Conservation (phyloP, 2,797 vertebrate species). For the Peromyscus melanophrys region DNA sequence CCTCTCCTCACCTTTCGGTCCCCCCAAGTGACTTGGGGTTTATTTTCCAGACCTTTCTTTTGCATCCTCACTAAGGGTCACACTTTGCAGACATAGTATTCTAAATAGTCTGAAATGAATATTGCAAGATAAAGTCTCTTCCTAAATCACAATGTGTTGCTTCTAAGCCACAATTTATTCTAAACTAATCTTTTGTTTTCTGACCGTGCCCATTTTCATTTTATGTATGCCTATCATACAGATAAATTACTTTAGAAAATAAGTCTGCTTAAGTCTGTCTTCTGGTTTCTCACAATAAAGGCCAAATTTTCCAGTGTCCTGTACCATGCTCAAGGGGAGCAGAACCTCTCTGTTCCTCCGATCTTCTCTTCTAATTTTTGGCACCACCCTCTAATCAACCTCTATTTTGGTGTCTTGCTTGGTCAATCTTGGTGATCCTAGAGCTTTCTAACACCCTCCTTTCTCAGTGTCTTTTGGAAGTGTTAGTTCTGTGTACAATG, state of each 20-base stretch:
- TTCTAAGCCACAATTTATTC: neutral
- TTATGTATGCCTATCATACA: neutral
- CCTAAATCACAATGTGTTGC: neutral
- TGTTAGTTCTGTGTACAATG: neutral
- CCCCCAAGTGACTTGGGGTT: neutral
- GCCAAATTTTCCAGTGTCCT: neutral
- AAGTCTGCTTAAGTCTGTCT: neutral
- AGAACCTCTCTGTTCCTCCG: neutral
- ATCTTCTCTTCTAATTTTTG: neutral
- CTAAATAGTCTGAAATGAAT: neutral
- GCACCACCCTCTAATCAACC: too few relatives aligned
- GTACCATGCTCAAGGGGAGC: rapidly evolving
- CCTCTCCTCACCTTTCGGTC: neutral
- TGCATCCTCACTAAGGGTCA: too few relatives aligned
- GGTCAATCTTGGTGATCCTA: neutral
- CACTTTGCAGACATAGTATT: neutral
- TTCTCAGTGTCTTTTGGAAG: neutral
- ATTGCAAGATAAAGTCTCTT: neutral
- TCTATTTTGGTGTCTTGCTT: neutral
- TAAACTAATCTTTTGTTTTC: neutral
- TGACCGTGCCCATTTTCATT: neutral
- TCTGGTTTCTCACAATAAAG: neutral
- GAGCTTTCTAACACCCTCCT: neutral
- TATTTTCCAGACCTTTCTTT: neutral
- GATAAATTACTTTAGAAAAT: neutral